A percentile compares a stretch with the other conserved stretches of the same genome.
These are phyloP conservation scores for Parotocinclus haroldoi DNA, from an alignment of 2,797 vertebrate species.

Conservation along the genomic window DNA sequence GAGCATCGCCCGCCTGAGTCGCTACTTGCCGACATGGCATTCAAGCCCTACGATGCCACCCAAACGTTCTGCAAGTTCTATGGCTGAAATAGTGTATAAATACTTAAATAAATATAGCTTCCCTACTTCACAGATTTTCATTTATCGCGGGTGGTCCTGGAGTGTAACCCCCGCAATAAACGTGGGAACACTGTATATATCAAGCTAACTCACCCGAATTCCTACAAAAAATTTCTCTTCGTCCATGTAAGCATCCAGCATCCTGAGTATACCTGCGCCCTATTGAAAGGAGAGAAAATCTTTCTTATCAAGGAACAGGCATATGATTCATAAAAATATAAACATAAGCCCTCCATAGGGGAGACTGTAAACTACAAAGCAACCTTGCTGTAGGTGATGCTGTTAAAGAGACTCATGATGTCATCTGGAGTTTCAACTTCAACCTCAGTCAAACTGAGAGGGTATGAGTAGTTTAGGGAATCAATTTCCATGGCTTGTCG, in stretches of 20 bases:
- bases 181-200: too few relatives aligned
- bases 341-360: not conserved
- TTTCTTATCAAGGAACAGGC: not conserved
- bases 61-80: too few relatives aligned
- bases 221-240: slow-evolving; percentile 54
- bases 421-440: slow-evolving; percentile 48
- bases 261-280: slow-evolving; percentile 71
- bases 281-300: slow-evolving; percentile 42
- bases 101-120: too few relatives aligned
- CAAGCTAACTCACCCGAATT: slow-evolving; percentile 59
- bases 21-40: too few relatives aligned
- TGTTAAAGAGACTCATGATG: slow-evolving; percentile 60
- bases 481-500: slow-evolving; percentile 58
- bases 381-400: slow-evolving; percentile 71
- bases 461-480: slow-evolving; percentile 60
- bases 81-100: too few relatives aligned
- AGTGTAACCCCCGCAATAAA: too few relatives aligned
- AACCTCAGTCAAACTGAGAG: slow-evolving; percentile 50
- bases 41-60: too few relatives aligned
- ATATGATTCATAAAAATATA: not conserved
- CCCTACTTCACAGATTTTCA: too few relatives aligned
- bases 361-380: not conserved
- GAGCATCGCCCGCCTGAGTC: too few relatives aligned
- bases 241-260: slow-evolving; percentile 59
- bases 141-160: too few relatives aligned